These are phyloP conservation scores for Trialeurodes vaporariorum DNA, from an alignment of 1,140 invertebrate genomes.

Conservation along the genomic window DNA sequence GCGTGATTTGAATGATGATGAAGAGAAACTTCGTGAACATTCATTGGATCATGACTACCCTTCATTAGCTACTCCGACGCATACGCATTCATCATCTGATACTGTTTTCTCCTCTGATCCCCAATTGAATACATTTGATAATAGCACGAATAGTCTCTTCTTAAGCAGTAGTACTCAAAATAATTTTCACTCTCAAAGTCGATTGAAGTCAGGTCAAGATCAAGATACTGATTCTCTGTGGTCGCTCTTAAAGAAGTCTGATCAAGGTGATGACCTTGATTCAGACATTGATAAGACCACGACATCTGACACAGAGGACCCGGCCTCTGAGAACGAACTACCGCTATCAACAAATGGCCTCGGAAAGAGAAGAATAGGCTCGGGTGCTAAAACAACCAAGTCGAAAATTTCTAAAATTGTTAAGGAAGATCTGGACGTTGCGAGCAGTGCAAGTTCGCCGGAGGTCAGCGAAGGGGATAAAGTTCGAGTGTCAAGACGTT, in stretches of 20 bases:
- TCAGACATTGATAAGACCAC: not conserved
- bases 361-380: not conserved
- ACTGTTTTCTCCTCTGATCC: not conserved
- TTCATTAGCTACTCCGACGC: not conserved
- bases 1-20: not conserved
- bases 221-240: not conserved
- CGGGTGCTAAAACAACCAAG: not conserved
- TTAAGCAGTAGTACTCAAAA: not conserved
- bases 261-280: not conserved
- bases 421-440: not conserved
- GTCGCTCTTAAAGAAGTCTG: not conserved
- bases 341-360: not conserved
- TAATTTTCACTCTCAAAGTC: not conserved
- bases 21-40: not conserved
- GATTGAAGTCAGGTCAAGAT: not conserved
- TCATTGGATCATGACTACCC: not conserved
- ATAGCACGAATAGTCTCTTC: not conserved
- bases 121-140: not conserved
- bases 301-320: not conserved
- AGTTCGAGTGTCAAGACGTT: not conserved
- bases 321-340: not conserved
- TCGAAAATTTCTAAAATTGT: not conserved
- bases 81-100: not conserved
- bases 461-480: not conserved
- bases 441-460: not conserved